Evolutionary conservation across 2,797 vertebrate species (phyloP), one percentile per base, ranked within the genome.

Genomic region (Euthynnus affinis): DNA sequence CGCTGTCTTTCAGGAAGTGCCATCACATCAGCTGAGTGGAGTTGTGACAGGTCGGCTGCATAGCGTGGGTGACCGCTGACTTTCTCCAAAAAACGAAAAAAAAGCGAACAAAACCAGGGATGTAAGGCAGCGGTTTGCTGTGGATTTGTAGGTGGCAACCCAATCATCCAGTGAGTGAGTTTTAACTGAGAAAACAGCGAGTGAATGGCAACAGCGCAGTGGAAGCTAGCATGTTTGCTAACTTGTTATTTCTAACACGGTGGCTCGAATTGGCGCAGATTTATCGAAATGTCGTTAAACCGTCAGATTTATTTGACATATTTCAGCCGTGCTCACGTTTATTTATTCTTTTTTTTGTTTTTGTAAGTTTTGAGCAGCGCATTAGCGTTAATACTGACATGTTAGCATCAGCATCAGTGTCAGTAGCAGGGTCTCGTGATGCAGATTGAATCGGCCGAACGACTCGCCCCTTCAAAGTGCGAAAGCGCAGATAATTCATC

Each of bases 361-460:
- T 25, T 27, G 34, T 9, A 10, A 4, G 20, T 9, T 34, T 22
- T 20, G 1, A 2, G 1, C 0, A 49, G 46, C 18, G 2, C 2
- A 12, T 51, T 27, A 18, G 1, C 13, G 2, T 25, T 23, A 1
- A 37, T 63, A 69, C 67, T 22, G 25, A 62, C 9, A n/a, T 9
- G 62, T 76, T 80, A 60, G 76, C 77, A 32, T 74, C 63, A 60
- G 76, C 77, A 32, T 74, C 63, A 12, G 61, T 76, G 86, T 82
- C 87, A 80, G 81, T 85, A 66, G 86, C 75, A 75, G 2, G 60
- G 88, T 93, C 90, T 75, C 91, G 92, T 94, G 93, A 92, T 80
- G 71, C 82, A 3, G 37, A 13, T 49, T 63, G 59, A 63, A 55
- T 32, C 61, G 23, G 29, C 18, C 17, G 22, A 58, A n/a, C 9